These are phyloP conservation scores for Scaptomyza flava DNA, from an alignment of 2,888 invertebrate genomes.

Conservation along the genomic window DNA sequence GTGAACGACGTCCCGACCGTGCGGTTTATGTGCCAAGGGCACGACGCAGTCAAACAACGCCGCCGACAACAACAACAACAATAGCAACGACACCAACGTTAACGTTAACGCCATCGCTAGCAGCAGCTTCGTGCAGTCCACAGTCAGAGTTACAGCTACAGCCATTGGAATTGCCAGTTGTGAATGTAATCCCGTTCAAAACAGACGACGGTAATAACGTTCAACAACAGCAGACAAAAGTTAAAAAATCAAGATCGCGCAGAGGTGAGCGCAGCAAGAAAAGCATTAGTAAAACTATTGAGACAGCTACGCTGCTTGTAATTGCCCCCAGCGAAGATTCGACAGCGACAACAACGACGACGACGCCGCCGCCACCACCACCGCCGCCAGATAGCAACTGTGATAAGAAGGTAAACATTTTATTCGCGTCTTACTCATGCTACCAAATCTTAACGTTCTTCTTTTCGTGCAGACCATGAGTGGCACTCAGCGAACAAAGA, in stretches of 20 bases:
- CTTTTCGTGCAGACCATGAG: slow-evolving; percentile 53
- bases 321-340: slow-evolving; percentile 50
- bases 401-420: slow-evolving; percentile 66
- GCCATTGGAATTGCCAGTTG: slow-evolving; percentile 62
- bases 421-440: not conserved
- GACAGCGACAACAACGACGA: slow-evolving; percentile 12
- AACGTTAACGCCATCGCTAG: slow-evolving; percentile 27
- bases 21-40: slow-evolving; percentile 92
- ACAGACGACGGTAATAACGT: slow-evolving; percentile 63
- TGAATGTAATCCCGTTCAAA: slow-evolving; percentile 68
- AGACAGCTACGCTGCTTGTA: slow-evolving; percentile 51
- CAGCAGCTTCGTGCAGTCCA: slow-evolving; percentile 32
- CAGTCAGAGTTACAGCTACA: slow-evolving; percentile 64
- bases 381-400: slow-evolving; percentile 53
- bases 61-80: slow-evolving; percentile 75
- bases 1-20: slow-evolving; percentile 89
- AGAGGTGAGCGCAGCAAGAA: slow-evolving; percentile 74
- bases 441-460: not conserved
- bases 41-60: slow-evolving; percentile 85
- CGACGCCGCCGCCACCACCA: slow-evolving; percentile 15
- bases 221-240: slow-evolving; percentile 35
- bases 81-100: slow-evolving; percentile 38
- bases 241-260: slow-evolving; percentile 64
- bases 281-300: slow-evolving; percentile 39
- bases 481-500: slow-evolving; percentile 57